Evolutionary conservation across 2,888 invertebrate species (phyloP).

Genomic region (Noctua comes): DNA sequence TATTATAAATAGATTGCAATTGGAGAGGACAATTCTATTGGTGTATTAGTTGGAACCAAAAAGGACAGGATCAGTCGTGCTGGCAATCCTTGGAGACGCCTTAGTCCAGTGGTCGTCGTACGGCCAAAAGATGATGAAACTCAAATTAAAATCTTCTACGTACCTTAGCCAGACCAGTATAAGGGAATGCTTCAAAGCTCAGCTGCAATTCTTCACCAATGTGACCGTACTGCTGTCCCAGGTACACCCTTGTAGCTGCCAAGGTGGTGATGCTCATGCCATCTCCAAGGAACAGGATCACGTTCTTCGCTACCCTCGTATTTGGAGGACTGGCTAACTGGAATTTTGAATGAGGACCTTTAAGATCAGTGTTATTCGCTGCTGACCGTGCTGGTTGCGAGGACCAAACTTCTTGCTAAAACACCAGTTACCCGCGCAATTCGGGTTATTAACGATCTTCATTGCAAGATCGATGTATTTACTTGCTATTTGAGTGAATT

Average conservation of each 20-base stretch:
- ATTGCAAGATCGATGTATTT: too few relatives aligned
- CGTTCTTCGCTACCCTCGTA: constrained; percentile 89
- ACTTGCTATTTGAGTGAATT: too few relatives aligned
- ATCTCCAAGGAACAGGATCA: constrained; percentile 96
- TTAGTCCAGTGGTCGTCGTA: not conserved
- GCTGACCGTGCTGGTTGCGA: too few relatives aligned
- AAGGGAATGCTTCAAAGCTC: constrained; percentile 94
- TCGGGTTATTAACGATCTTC: too few relatives aligned
- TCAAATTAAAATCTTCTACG: not conserved
- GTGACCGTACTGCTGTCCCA: constrained; percentile 91
- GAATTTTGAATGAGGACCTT: constrained; percentile 29
- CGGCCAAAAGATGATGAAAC: too few relatives aligned
- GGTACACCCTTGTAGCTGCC: constrained; percentile 93
- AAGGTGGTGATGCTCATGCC: constrained; percentile 96
- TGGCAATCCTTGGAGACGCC: not conserved
- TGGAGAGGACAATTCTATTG: not conserved
- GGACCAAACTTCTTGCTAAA: too few relatives aligned
- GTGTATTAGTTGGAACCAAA: not conserved
- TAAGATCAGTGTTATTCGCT: not conserved
- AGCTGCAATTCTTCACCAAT: constrained; percentile 93
- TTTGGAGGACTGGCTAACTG: constrained; percentile 79
- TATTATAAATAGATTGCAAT: not conserved
- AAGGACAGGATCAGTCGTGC: not conserved
- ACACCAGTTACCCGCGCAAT: too few relatives aligned
- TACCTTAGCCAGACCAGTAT: constrained; percentile 94